These are phyloP conservation scores for Falco punctatus DNA, from an alignment of 2,113 vertebrate genomes.

Conservation along the genomic window DNA sequence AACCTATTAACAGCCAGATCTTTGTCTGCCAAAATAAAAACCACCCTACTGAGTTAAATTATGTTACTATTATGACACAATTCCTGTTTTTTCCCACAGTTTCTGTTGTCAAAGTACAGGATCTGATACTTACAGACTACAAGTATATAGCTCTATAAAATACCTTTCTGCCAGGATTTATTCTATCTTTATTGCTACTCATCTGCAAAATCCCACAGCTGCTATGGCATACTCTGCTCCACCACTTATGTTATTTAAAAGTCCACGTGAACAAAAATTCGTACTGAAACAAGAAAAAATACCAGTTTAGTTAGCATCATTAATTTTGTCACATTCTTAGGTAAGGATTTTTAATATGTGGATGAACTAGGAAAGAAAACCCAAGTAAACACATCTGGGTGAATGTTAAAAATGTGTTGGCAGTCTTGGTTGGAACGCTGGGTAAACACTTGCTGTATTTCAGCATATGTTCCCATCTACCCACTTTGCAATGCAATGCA, in stretches of 20 bases:
- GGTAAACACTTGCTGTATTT: background rate
- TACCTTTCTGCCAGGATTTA: background rate
- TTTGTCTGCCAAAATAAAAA: conserved; percentile 37
- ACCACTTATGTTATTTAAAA: background rate
- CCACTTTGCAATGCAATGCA: background rate
- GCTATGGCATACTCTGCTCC: background rate
- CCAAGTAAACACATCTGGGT: background rate
- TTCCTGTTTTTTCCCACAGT: background rate
- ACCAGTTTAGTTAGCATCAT: background rate
- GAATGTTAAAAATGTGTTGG: conserved; percentile 19
- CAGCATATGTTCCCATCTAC: conserved; percentile 19
- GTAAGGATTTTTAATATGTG: background rate
- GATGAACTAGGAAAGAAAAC: background rate
- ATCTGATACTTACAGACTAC: background rate
- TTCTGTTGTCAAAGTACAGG: background rate
- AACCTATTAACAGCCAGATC: conserved; percentile 35
- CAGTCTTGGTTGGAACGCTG: background rate
- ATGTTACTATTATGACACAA: background rate
- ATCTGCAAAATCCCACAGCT: background rate
- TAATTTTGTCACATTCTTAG: background rate
- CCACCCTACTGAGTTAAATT: background rate
- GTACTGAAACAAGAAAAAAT: background rate
- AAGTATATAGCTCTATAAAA: background rate
- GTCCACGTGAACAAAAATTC: background rate
- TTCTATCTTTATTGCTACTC: background rate